These are phyloP conservation scores for Acropternis orthonyx DNA, from an alignment of 2,797 vertebrate species.

Conservation along the genomic window DNA sequence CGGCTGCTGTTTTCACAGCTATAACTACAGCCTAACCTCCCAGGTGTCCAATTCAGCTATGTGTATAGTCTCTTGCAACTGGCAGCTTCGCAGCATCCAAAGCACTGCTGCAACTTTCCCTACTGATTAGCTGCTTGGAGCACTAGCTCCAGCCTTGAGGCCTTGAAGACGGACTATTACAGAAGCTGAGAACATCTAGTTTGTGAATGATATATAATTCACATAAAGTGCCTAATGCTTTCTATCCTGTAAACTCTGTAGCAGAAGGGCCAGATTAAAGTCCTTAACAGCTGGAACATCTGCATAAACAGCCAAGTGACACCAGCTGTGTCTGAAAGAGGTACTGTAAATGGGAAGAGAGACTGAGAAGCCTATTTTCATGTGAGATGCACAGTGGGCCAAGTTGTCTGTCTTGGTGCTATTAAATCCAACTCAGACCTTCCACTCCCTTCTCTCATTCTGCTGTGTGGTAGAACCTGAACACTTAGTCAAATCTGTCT, in stretches of 20 bases:
- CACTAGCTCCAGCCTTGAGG: background rate
- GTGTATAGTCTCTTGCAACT: background rate
- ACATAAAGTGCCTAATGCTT: background rate
- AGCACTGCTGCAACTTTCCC: background rate
- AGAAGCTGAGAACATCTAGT: background rate
- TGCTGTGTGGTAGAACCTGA: background rate
- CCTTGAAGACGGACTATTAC: background rate
- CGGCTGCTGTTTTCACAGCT: constrained; percentile 45
- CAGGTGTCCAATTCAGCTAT: constrained; percentile 47
- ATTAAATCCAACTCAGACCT: background rate
- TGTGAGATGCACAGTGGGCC: background rate
- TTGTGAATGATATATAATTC: constrained; percentile 5
- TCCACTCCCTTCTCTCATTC: background rate
- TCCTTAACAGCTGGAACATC: constrained; percentile 23
- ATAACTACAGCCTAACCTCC: constrained; percentile 22
- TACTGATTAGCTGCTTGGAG: background rate
- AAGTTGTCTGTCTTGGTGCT: background rate
- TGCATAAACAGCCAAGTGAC: constrained; percentile 8
- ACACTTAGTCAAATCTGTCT: background rate
- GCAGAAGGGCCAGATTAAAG: constrained; percentile 5
- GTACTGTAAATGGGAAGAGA: background rate
- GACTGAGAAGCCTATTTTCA: background rate
- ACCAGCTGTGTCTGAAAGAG: constrained; percentile 24
- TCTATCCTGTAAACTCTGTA: background rate
- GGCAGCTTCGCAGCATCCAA: background rate